Conservation (phyloP, 1,140 invertebrate genomes). For the Camponotus vicinus region DNA sequence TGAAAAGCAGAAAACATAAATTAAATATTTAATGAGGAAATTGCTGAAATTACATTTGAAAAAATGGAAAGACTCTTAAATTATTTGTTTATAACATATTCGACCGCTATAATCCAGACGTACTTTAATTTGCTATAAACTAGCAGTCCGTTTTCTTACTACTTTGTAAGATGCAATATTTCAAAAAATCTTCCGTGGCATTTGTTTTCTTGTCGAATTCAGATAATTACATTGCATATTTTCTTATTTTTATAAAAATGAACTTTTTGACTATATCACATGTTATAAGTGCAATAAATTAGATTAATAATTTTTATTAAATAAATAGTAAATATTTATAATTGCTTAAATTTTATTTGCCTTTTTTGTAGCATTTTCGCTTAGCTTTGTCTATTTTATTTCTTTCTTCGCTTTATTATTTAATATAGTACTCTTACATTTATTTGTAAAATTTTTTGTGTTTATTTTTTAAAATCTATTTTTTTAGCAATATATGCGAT, state of each 20-base stretch:
- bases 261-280: no score
- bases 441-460: conserved; percentile 1
- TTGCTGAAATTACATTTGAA: background rate
- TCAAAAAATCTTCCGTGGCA: background rate
- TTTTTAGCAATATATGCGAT: background rate
- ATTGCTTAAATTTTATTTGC: background rate
- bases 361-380: background rate
- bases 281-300: background rate
- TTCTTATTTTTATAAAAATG: background rate
- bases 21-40: background rate
- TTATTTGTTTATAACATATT: no score
- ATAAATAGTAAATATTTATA: background rate
- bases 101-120: no score
- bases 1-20: background rate
- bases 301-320: background rate
- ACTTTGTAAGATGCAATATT: background rate
- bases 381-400: background rate
- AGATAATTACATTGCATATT: background rate
- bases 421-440: conserved; percentile 10
- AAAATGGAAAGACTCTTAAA: background rate
- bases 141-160: no score
- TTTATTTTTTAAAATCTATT: background rate
- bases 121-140: no score
- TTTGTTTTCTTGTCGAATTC: background rate
- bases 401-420: background rate